Conservation (phyloP, 2,797 vertebrate genomes). For the Diplodus sargus region DNA sequence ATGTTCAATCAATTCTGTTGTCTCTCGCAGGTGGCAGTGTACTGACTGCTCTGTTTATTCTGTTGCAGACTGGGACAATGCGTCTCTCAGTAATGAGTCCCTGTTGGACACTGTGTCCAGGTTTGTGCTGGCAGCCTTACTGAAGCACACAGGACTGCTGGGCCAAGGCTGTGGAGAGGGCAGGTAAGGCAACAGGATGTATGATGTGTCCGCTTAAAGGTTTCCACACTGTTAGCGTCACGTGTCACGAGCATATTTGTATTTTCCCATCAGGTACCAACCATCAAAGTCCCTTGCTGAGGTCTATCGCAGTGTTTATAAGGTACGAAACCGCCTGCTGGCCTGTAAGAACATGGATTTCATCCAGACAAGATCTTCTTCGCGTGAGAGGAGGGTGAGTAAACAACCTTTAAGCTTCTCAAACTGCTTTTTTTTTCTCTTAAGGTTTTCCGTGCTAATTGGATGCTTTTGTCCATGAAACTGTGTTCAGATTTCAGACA, state of each 20-base stretch:
- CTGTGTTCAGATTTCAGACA: slow-evolving; percentile 90
- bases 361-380: slow-evolving; percentile 92
- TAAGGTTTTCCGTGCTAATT: neutral
- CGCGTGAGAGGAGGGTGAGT: slow-evolving; percentile 94
- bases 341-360: slow-evolving; percentile 98
- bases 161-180: slow-evolving; percentile 93
- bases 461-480: neutral
- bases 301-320: slow-evolving; percentile 96
- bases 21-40: neutral
- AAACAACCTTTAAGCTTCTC: neutral
- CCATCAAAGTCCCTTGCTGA: slow-evolving; percentile 94
- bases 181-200: slow-evolving; percentile 82
- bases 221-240: neutral
- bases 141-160: slow-evolving; percentile 95
- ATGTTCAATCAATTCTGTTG: neutral
- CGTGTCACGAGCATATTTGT: neutral
- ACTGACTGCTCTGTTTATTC: slow-evolving; percentile 18
- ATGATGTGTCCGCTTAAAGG: neutral
- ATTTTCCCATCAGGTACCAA: slow-evolving; percentile 88
- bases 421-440: neutral
- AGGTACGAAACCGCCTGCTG: slow-evolving; percentile 94
- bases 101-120: slow-evolving; percentile 95
- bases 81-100: slow-evolving; percentile 92
- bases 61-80: slow-evolving; percentile 96
- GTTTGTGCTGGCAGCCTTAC: slow-evolving; percentile 93